These are phyloP conservation scores for Tromatobia lineatoria DNA, from an alignment of 2,888 invertebrate species.

Conservation along the genomic window DNA sequence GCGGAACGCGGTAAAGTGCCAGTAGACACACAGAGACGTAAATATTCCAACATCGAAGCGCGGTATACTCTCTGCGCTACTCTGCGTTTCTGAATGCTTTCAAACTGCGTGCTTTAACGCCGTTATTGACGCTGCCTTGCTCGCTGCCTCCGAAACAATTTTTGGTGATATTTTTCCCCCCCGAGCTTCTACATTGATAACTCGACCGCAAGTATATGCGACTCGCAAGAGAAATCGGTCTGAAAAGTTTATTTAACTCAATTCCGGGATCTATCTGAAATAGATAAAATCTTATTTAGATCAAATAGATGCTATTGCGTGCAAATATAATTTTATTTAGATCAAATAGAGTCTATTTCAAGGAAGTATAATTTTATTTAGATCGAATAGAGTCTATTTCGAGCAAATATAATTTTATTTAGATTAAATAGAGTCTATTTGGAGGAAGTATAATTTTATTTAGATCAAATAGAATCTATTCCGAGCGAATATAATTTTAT, in stretches of 20 bases:
- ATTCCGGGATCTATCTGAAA: too few relatives aligned
- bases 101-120: not conserved
- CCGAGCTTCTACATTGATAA: not conserved
- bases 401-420: too few relatives aligned
- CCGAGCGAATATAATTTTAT: too few relatives aligned
- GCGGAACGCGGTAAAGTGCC: slow-evolving; percentile 66
- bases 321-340: too few relatives aligned
- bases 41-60: slow-evolving; percentile 65
- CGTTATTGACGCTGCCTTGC: not conserved
- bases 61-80: slow-evolving; percentile 49
- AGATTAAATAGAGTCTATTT: too few relatives aligned
- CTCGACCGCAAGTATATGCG: not conserved
- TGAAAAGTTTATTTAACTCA: too few relatives aligned
- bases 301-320: not conserved
- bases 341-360: too few relatives aligned
- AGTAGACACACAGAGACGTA: slow-evolving; percentile 68
- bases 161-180: slow-evolving; percentile 58
- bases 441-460: too few relatives aligned
- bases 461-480: too few relatives aligned
- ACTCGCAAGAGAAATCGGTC: too few relatives aligned
- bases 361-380: too few relatives aligned
- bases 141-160: slow-evolving; percentile 67
- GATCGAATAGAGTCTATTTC: too few relatives aligned
- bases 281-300: not conserved
- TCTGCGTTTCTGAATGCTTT: slow-evolving; percentile 40